Evolutionary conservation across 2,888 invertebrate genomes (phyloP).

Genomic region (Lottia gigantea): DNA sequence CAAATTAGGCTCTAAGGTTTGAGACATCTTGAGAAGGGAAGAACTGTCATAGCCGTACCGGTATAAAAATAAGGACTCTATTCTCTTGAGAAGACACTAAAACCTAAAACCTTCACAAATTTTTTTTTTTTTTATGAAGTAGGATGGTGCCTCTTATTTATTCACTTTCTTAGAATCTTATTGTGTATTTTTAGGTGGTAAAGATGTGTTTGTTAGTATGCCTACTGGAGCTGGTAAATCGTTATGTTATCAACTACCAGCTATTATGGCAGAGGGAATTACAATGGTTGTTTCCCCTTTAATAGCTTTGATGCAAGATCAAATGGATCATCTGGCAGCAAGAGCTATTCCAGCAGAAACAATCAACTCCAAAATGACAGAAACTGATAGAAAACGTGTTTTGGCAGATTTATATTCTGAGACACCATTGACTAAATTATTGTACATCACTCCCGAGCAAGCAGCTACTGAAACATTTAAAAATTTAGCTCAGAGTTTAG

Average conservation of each 20-base stretch:
- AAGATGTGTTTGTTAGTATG: slow-evolving; percentile 96
- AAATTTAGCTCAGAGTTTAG: slow-evolving; percentile 75
- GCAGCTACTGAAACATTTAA: slow-evolving; percentile 77
- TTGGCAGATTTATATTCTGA: slow-evolving; percentile 77
- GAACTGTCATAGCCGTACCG: no score
- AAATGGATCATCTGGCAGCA: slow-evolving; percentile 85
- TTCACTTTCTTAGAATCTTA: neutral
- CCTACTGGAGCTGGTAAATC: slow-evolving; percentile 98
- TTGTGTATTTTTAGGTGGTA: slow-evolving; percentile 68
- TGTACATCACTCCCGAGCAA: slow-evolving; percentile 98
- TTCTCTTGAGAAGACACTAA: neutral
- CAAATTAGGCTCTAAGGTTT: no score
- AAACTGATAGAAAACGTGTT: slow-evolving; percentile 81
- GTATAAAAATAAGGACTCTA: neutral
- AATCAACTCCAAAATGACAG: slow-evolving; percentile 90
- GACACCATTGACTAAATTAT: slow-evolving; percentile 82
- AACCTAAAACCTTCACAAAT: neutral
- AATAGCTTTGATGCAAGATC: slow-evolving; percentile 93
- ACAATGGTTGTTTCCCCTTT: slow-evolving; percentile 96
- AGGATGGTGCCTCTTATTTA: neutral
- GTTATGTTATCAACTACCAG: slow-evolving; percentile 95
- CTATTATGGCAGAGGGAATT: slow-evolving; percentile 80
- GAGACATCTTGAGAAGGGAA: no score
- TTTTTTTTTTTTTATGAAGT: neutral
- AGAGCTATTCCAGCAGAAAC: slow-evolving; percentile 86